Evolutionary conservation across 2,113 vertebrate species (phyloP), one percentile per base, ranked within the genome.

Genomic region (Rostratula benghalensis): DNA sequence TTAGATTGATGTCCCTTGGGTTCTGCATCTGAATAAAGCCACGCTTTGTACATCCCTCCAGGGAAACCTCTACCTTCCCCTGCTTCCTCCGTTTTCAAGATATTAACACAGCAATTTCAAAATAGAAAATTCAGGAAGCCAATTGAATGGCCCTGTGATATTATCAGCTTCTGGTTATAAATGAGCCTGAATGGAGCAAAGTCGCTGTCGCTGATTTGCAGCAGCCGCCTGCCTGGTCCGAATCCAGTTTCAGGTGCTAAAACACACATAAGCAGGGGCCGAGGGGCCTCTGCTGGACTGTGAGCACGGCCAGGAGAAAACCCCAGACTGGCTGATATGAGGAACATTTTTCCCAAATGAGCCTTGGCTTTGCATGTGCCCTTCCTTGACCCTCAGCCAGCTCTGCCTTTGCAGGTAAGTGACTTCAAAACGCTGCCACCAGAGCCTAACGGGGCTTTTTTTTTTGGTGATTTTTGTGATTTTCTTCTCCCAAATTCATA

Each of bases 41-140:
- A 86, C 48, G 0, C 75, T 95, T 91, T 76, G 84, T 94, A 85
- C 75, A 90, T 88, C 51, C 83, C 94, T 59, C 90, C 28, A 51
- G 80, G 92, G 90, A 95, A 39, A 27, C 33, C 90, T 83, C 50
- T 39, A 60, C 76, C 48, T 96, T 51, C 83, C 60, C 83, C 65
- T 54, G 77, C 84, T 95, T 95, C 91, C 69, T 91, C 89, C 74
- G 74, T 43, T 93, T 94, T 25, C 43, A 3, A 94, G 90, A 85
- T 86, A 94, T 67, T 78, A 94, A 88, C 93, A 86, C 56, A 83
- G 28, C 48, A n/a, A 75, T 84, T 95, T 90, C 88, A 43, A 83
- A 93, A 70, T 13, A 83, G 71, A 89, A 96, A 83, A 95, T 95
- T 51, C 88, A 92, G 94, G 96, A 96, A 96, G 93, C 41, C 95